Evolutionary conservation across 2,113 vertebrate genomes (phyloP).

Genomic region (Pionites leucogaster): DNA sequence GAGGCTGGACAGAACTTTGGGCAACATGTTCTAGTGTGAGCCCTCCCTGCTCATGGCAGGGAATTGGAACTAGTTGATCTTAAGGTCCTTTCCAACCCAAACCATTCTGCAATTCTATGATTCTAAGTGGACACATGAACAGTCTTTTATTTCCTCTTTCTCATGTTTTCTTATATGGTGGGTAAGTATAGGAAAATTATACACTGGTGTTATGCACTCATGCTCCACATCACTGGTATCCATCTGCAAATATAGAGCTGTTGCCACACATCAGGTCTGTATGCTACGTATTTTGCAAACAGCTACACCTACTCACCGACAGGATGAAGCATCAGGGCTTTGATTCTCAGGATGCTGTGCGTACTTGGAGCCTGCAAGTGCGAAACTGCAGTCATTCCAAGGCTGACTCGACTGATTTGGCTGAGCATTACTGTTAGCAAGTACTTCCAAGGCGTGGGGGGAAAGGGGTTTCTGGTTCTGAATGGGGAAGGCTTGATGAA

Average conservation of each 20-base stretch:
- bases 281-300: constrained; percentile 7
- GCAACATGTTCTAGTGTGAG: neutral
- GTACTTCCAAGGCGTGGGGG: neutral
- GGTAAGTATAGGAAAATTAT: neutral
- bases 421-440: neutral
- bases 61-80: neutral
- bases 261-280: constrained; percentile 11
- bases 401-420: neutral
- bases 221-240: constrained; percentile 11
- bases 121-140: neutral
- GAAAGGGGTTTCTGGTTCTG: neutral
- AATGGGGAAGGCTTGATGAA: neutral
- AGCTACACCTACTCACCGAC: constrained; percentile 46
- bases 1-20: neutral
- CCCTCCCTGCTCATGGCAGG: neutral
- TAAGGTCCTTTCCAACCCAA: neutral
- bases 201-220: neutral
- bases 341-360: neutral
- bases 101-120: neutral
- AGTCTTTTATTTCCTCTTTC: neutral
- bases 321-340: neutral
- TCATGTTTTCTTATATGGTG: neutral
- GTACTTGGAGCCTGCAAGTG: neutral
- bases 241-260: constrained; percentile 14
- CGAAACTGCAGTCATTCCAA: constrained; percentile 4